Percentiles rank a stretch among this genome's conserved stretches.
Evolutionary conservation across 2,797 vertebrate species (phyloP).

Genomic region (Mus spretus): DNA sequence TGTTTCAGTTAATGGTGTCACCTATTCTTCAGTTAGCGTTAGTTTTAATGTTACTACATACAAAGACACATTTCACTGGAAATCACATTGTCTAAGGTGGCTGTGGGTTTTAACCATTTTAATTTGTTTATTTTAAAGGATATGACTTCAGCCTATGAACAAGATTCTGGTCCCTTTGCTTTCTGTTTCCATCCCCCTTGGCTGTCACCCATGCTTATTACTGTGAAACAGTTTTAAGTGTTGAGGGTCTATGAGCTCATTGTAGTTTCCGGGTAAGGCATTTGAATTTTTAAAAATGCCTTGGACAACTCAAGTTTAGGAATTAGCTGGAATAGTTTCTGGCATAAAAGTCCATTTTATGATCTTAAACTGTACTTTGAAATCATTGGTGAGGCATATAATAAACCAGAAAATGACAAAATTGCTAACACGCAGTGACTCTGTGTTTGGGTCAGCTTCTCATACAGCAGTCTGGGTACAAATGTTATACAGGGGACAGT

Average conservation of each 20-base stretch:
- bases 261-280: constrained; percentile 44
- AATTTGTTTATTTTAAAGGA: background rate
- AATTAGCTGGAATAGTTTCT: constrained; percentile 36
- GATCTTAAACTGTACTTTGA: constrained; percentile 28
- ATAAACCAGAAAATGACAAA: constrained; percentile 32
- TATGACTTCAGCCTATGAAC: background rate
- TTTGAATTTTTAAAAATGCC: constrained; percentile 48
- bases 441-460: background rate
- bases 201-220: background rate
- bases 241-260: background rate
- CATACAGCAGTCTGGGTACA: background rate
- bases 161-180: constrained; percentile 9
- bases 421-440: constrained; percentile 9
- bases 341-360: constrained; percentile 47
- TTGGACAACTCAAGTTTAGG: constrained; percentile 44
- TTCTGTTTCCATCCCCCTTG: constrained; percentile 14
- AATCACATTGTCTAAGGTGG: constrained; percentile 27
- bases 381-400: background rate
- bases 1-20: background rate
- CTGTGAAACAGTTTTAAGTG: constrained; percentile 47
- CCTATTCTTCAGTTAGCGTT: background rate
- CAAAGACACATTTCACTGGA: constrained; percentile 9
- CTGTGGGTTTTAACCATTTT: background rate
- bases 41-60: constrained; percentile 21
- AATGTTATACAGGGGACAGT: background rate